Conservation (phyloP, 37 sponge, comb jelly and placozoan species). For the Ephydatia muelleri region DNA sequence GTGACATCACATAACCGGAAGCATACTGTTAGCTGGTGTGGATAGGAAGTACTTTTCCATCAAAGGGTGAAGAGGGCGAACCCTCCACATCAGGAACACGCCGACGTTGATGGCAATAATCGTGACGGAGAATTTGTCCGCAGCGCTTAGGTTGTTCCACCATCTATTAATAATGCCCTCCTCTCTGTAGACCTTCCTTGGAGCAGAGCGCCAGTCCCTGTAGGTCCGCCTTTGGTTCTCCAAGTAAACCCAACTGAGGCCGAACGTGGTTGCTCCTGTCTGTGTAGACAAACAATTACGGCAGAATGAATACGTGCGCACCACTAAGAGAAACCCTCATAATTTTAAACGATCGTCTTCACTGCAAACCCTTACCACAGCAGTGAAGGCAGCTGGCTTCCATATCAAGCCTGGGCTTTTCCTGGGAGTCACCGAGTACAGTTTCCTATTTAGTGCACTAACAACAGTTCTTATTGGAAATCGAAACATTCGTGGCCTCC, state of each 20-base stretch:
- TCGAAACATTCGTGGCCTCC: too few species aligned
- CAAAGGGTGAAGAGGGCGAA: constrained; percentile 10
- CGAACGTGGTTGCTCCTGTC: constrained; percentile 19
- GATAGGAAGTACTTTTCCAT: constrained; percentile 41
- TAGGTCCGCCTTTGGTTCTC: neutral
- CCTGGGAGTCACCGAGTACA: too few species aligned
- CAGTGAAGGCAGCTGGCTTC: constrained; percentile 47
- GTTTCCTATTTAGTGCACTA: too few species aligned
- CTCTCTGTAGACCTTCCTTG: neutral
- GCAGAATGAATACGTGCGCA: too few species aligned
- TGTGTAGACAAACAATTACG: neutral
- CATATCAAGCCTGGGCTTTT: constrained; percentile 2
- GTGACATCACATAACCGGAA: neutral
- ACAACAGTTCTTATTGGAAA: too few species aligned
- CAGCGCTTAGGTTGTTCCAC: constrained; percentile 11
- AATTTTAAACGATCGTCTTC: too few species aligned
- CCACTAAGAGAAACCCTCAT: too few species aligned
- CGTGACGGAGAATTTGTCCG: constrained; percentile 11
- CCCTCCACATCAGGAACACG: constrained; percentile 61
- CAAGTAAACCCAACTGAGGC: constrained; percentile 11
- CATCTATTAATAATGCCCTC: neutral
- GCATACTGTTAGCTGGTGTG: constrained; percentile 11
- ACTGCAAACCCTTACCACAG: neutral
- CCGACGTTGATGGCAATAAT: constrained; percentile 40
- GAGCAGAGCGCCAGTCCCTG: neutral